These are phyloP conservation scores for Drosophila lacteicornis DNA, from an alignment of 1,140 invertebrate species.

Conservation along the genomic window DNA sequence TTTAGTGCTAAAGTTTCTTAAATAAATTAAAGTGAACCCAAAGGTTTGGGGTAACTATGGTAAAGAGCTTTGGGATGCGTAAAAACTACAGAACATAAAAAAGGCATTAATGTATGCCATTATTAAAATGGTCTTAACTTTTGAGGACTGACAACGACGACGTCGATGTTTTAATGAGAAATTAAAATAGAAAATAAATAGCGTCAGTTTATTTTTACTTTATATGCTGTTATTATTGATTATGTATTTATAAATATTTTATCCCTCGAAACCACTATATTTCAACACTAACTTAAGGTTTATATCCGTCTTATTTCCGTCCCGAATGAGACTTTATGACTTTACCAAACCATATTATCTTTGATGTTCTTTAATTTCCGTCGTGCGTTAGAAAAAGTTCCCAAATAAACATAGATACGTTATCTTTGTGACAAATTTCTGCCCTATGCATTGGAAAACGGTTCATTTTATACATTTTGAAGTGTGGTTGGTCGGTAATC, in stretches of 20 bases:
- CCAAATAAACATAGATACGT: background rate
- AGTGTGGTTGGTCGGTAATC: conserved; percentile 5
- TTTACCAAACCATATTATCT: background rate
- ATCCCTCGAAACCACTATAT: background rate
- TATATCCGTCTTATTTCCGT: too few relatives aligned
- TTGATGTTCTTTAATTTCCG: background rate
- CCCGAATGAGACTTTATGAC: background rate
- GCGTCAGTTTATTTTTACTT: too few relatives aligned
- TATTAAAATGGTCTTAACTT: background rate
- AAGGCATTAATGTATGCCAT: background rate
- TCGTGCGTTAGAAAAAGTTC: background rate
- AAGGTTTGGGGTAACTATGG: background rate
- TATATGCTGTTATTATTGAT: background rate
- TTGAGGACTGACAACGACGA: background rate
- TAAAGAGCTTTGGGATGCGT: too few relatives aligned
- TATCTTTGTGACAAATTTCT: conserved; percentile 6
- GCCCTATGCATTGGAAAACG: conserved; percentile 1
- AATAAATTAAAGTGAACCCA: conserved; percentile 1
- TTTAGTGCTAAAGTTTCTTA: conserved; percentile 19
- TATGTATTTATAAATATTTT: background rate
- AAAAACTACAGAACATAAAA: background rate
- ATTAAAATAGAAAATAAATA: too few relatives aligned
- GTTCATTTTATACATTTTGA: background rate
- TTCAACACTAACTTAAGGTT: too few relatives aligned
- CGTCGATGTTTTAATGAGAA: background rate